These are phyloP conservation scores for Harpegnathos saltator DNA, from an alignment of 1,140 invertebrate genomes.

Conservation along the genomic window DNA sequence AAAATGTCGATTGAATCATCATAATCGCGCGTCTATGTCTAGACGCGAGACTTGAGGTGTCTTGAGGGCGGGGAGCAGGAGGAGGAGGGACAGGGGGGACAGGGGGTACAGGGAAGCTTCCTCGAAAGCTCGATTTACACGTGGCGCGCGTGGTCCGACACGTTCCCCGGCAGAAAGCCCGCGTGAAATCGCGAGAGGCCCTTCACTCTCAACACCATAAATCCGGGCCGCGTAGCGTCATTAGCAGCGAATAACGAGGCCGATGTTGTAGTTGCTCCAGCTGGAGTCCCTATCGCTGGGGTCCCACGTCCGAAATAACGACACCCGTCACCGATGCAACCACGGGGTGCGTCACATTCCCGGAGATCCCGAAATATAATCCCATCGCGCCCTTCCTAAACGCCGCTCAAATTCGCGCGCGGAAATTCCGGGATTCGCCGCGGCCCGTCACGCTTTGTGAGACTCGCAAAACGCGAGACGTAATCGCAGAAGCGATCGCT, in stretches of 20 bases:
- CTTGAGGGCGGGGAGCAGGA: background rate
- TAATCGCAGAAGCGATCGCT: background rate
- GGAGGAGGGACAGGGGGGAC: too few relatives aligned
- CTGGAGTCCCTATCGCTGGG: conserved; percentile 61
- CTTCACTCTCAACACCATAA: conserved; percentile 76
- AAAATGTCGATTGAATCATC: background rate
- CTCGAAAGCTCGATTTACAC: conserved; percentile 66
- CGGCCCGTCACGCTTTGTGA: background rate
- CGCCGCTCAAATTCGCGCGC: conserved; percentile 53
- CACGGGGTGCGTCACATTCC: conserved; percentile 75
- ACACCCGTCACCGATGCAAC: conserved; percentile 68
- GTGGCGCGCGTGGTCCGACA: conserved; percentile 3
- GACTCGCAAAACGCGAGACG: background rate
- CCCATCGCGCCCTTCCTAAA: conserved; percentile 37
- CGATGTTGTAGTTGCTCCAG: conserved; percentile 75
- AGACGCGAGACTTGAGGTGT: conserved; percentile 1
- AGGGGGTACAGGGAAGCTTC: conserved; percentile 14
- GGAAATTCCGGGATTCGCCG: conserved; percentile 38
- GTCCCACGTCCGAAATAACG: conserved; percentile 70
- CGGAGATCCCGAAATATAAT: conserved; percentile 79
- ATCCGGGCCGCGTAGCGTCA: conserved; percentile 77
- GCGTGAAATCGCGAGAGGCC: conserved; percentile 72
- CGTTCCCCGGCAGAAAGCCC: conserved; percentile 49
- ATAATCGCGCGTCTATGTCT: background rate
- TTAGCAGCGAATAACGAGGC: conserved; percentile 81